Base-by-base conservation (phyloP, 1,140 invertebrate genomes). In the Atta colombica region DNA sequence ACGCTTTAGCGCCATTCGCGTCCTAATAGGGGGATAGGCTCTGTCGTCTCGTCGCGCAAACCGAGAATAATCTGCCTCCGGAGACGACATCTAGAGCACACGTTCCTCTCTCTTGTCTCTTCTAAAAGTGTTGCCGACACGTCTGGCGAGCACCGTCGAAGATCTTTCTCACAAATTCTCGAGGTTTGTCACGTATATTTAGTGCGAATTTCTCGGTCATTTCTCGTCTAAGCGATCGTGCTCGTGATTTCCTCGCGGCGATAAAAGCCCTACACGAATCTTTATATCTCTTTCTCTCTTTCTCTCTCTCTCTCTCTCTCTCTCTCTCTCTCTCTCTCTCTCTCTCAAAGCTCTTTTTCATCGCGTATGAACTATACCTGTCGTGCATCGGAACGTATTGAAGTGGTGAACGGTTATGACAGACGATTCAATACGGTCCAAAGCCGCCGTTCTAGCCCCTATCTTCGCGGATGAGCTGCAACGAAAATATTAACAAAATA, bases 341-440 rank as follows among this genome's bases (percentile, higher is more conserved):
- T 39, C 65, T 21, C 51, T 55, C 85, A 53, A 85, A 85, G 88
- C 60, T 53, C 68, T 65, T 82, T 90, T 90, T 87, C 68, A 71
- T 68, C 74, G 71, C 16, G 61, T 6, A 18, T 72, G 53, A 55
- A 68, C 39, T 53, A 53, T 75, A 68, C 51, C 53, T 77, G 58
- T 87, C 88, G 81, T 53, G 60, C 51, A 65, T 77, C 55, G 68
- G 31, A 71, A 81, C 69, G 85, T 87, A 80, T 89, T 75, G 88
- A 80, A 85, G 74, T 69, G 25, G 74, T 71, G 78, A 90, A 89
- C 86, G 89, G 78, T 85, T 89, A 77, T 85, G 89, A 90, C 89
- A 88, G 86, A 85, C 61, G 75, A 88, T 88, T 90, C 86, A 81
- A 90, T 88, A 77, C 71, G 35, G 18, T 51, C 51, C 68, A 51